Evolutionary conservation across 1,140 invertebrate species (phyloP).

Genomic region (Temnothorax nylanderi): DNA sequence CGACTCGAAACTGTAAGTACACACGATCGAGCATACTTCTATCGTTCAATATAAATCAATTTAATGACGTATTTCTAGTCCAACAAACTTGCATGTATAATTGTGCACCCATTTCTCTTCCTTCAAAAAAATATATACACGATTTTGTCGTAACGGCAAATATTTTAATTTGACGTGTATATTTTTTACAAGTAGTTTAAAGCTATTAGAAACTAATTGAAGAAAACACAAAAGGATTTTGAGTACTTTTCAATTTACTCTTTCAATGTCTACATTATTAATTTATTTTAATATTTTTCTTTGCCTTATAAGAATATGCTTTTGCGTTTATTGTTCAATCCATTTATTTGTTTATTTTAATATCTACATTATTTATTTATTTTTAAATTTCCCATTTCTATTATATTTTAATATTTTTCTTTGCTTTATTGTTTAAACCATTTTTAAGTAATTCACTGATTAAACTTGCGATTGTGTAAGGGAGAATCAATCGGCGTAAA

Average conservation of each 20-base stretch:
- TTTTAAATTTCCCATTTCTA: not conserved
- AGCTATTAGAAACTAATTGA: not conserved
- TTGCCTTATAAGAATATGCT: not conserved
- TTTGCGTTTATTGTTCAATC: not conserved
- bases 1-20: conserved; percentile 16
- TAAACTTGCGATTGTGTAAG: not conserved
- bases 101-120: not conserved
- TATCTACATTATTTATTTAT: not conserved
- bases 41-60: conserved; percentile 43
- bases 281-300: not conserved
- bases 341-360: not conserved
- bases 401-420: not conserved
- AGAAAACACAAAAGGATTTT: not conserved
- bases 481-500: not conserved
- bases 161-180: not conserved
- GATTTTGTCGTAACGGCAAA: not conserved
- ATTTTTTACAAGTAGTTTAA: not conserved
- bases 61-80: conserved; percentile 13
- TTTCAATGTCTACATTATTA: too few relatives aligned
- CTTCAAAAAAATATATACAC: not conserved
- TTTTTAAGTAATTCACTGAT: not conserved
- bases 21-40: conserved; percentile 9
- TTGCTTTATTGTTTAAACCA: not conserved
- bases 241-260: not conserved
- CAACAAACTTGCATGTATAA: not conserved